phyloP scores from a whole-genome alignment of 2,797 vertebrate species.

The Pantherophis alleghaniensis region DNA sequence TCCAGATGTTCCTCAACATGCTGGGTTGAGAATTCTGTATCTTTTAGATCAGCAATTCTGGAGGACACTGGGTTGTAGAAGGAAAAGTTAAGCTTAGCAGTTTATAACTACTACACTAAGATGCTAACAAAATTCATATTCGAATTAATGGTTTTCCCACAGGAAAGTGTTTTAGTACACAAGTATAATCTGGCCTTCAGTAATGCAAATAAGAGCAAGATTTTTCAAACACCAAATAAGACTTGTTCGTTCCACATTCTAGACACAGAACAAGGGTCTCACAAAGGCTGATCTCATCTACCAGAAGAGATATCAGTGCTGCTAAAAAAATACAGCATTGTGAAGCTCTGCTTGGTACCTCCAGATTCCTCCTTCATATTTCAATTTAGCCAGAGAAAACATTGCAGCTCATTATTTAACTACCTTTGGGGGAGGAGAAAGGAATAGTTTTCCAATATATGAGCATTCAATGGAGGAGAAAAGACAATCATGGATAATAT shows the following conservation, averaged over 20 bases:
- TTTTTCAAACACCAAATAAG: neutral
- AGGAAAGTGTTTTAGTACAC: neutral
- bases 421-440: neutral
- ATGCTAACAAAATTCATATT: neutral
- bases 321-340: slow-evolving; percentile 19
- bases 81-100: neutral
- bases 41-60: neutral
- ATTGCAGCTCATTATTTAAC: neutral
- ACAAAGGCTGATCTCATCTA: neutral
- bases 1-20: neutral
- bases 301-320: neutral
- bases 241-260: neutral
- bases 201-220: neutral
- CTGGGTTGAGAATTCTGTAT: neutral
- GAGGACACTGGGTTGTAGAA: neutral
- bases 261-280: neutral
- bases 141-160: neutral
- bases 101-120: neutral
- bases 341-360: neutral
- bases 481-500: neutral
- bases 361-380: neutral
- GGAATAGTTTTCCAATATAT: neutral
- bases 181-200: neutral
- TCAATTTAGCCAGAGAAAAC: neutral
- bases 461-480: neutral